A percentile compares a stretch with the other conserved stretches of the same genome.
These are phyloP conservation scores for Melanchra persicariae DNA, from an alignment of 2,888 invertebrate genomes.

Conservation along the genomic window DNA sequence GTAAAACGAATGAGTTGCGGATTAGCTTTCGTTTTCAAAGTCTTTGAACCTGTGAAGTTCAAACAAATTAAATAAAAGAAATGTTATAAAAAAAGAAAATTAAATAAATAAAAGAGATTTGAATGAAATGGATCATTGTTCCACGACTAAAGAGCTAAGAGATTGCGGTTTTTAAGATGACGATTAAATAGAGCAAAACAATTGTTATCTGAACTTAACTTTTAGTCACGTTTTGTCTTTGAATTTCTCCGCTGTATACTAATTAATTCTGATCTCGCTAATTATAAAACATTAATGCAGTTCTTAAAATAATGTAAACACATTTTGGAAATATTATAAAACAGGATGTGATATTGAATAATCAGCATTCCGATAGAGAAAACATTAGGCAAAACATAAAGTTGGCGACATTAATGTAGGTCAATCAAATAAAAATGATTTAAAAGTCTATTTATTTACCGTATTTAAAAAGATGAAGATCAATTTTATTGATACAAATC, in stretches of 20 bases:
- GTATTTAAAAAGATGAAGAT: not conserved
- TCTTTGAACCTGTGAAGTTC: slow-evolving; percentile 9
- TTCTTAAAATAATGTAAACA: too few relatives aligned
- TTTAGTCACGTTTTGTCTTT: slow-evolving; percentile 42
- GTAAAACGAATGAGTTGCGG: not conserved
- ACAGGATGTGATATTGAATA: not conserved
- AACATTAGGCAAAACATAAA: not conserved
- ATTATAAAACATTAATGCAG: too few relatives aligned
- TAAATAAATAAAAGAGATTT: slow-evolving; percentile 24
- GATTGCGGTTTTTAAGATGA: slow-evolving; percentile 38
- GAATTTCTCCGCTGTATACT: slow-evolving; percentile 40
- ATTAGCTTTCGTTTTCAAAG: slow-evolving; percentile 33
- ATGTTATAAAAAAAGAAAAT: slow-evolving; percentile 11
- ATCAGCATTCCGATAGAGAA: not conserved
- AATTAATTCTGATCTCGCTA: slow-evolving; percentile 4
- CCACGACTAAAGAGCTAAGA: slow-evolving; percentile 38
- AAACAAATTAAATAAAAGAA: not conserved
- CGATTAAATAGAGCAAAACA: slow-evolving; percentile 59
- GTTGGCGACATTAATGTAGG: not conserved
- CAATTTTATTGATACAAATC: too few relatives aligned
- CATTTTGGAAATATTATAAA: not conserved
- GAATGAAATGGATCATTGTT: slow-evolving; percentile 25
- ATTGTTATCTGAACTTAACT: slow-evolving; percentile 39
- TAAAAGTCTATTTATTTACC: not conserved
- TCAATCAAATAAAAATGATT: not conserved